Evolutionary conservation across 1,140 invertebrate genomes (phyloP).

Genomic region (Ceratina japonica): DNA sequence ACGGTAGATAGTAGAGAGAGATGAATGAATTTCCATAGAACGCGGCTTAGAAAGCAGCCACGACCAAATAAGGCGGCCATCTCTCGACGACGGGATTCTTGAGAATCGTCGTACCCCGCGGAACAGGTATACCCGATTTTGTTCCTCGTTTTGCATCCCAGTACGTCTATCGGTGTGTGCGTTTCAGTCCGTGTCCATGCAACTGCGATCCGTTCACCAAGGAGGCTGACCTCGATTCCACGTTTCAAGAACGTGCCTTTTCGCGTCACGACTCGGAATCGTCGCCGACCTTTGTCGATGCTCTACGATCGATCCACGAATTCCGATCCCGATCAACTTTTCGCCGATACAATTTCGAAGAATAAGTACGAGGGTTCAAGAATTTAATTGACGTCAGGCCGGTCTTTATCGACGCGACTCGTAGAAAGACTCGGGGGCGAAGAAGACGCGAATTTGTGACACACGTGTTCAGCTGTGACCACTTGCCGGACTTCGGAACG

Average conservation of each 20-base stretch:
- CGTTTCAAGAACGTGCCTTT: conserved; percentile 56
- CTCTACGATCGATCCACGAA: conserved; percentile 15
- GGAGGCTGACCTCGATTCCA: conserved; percentile 58
- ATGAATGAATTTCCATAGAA: conserved; percentile 10
- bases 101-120: conserved; percentile 4
- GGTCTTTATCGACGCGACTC: too few relatives aligned
- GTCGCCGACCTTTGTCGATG: conserved; percentile 42
- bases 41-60: not conserved
- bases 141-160: conserved; percentile 17
- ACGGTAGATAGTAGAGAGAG: not conserved
- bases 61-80: conserved; percentile 6
- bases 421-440: too few relatives aligned
- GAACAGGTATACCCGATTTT: conserved; percentile 23
- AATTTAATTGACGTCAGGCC: not conserved
- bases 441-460: not conserved
- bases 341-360: not conserved
- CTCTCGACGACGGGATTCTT: conserved; percentile 15
- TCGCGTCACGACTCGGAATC: conserved; percentile 47
- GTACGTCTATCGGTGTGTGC: not conserved
- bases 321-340: conserved; percentile 20
- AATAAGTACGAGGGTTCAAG: too few relatives aligned
- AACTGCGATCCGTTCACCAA: conserved; percentile 43
- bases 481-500: conserved; percentile 64
- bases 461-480: conserved; percentile 13
- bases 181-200: not conserved